Percentiles rank a stretch among this genome's conserved stretches.
Evolutionary conservation across 64 coral and sea anemone genomes (phyloP).

Genomic region (Cladopsammia gracilis): DNA sequence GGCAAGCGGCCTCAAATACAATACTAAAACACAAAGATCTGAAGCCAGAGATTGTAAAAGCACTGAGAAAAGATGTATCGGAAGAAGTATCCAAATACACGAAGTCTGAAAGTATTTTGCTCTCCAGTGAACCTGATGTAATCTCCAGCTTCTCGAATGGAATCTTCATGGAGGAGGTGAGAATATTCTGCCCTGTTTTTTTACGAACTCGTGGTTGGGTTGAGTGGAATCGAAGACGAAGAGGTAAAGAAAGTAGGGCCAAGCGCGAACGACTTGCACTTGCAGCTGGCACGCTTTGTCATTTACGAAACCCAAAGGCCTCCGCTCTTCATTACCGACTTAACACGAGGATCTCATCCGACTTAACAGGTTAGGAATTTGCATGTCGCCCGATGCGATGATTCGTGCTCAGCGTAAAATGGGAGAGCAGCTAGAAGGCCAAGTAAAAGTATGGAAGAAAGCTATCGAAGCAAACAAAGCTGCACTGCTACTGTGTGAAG

Average conservation of each 20-base stretch:
- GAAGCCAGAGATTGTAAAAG: slow-evolving; percentile 17
- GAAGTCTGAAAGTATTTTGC: slow-evolving; percentile 60
- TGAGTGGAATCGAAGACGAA: neutral
- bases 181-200: slow-evolving; percentile 38
- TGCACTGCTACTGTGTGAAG: neutral
- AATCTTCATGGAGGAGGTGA: slow-evolving; percentile 58
- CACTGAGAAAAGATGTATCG: slow-evolving; percentile 23
- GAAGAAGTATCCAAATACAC: slow-evolving; percentile 49
- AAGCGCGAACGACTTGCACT: slow-evolving; percentile 32
- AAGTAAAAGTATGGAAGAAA: neutral
- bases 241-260: slow-evolving; percentile 17
- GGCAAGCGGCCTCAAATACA: slow-evolving; percentile 40
- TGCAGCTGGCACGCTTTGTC: slow-evolving; percentile 5
- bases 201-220: slow-evolving; percentile 31
- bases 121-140: slow-evolving; percentile 33
- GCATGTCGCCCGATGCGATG: slow-evolving; percentile 21
- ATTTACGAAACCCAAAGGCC: slow-evolving; percentile 11
- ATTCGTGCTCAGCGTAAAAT: neutral
- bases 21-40: slow-evolving; percentile 34
- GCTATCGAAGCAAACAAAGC: neutral
- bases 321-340: slow-evolving; percentile 30
- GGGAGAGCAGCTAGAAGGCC: slow-evolving; percentile 3
- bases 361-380: slow-evolving; percentile 38
- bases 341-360: slow-evolving; percentile 22
- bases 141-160: slow-evolving; percentile 44